Evolutionary conservation across 2,888 invertebrate genomes (phyloP), one percentile per base, ranked within the genome.

Genomic region (Saturnia japonica): DNA sequence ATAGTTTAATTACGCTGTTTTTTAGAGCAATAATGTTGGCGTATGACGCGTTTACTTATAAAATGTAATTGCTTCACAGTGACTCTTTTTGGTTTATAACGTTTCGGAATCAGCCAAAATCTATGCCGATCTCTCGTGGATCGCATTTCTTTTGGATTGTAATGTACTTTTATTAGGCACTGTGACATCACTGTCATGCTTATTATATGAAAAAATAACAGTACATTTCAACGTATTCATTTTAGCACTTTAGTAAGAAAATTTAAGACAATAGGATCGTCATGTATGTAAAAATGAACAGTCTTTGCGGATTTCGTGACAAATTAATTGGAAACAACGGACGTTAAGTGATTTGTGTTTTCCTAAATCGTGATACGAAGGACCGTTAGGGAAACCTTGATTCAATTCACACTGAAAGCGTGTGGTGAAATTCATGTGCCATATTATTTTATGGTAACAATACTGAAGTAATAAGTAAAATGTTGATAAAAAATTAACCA

Each of bases 351-450:
- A 54, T 51, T 68, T 16, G 68, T 68, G 22, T 68, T 68, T 22
- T 51, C 34, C 19, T 28, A 9, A 68, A 42, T 69, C 40, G 34
- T 25, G 28, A 54, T 54, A 28, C 45, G 47, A 51, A 70, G 70
- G 70, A 67, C 70, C 70, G 70, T 70, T 70, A 70, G 25, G 54
- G 67, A 62, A 70, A 70, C 70, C 70, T 70, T 70, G 67, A 70
- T 67, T 70, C 16, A 70, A 70, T 67, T 70, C 42, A 54, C 66
- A 66, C 70, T n/a, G 40, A 64, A 40, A 28, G 25, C 34, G 12
- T 42, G 25, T 54, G 54, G 66, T 54, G 67, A 70, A 70, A 57
- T 69, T 64, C 64, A n/a, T n/a, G 62, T 57, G 67, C 68, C 69
- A 68, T 71, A 68, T 70, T 34, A 4, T n/a, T 25, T 19, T n/a